A percentile compares a stretch with the other conserved stretches of the same genome.
Conservation (phyloP, 2,888 invertebrate genomes). For the Sclerodermus sp. region DNA sequence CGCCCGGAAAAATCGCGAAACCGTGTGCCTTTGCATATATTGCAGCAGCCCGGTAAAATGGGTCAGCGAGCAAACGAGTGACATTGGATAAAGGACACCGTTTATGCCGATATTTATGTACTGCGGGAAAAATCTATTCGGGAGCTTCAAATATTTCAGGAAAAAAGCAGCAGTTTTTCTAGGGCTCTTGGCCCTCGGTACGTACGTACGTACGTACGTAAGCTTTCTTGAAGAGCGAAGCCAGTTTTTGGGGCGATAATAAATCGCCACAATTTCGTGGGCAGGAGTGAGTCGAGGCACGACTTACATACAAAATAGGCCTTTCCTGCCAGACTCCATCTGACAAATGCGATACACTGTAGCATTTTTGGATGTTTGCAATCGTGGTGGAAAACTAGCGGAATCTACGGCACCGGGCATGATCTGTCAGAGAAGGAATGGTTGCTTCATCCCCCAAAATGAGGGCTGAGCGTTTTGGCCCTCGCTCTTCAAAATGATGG, state of each 20-base stretch:
- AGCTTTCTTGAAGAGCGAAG: too few species aligned
- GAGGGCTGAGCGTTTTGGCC: conserved; percentile 25
- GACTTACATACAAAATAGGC: conserved; percentile 40
- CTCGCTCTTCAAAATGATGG: conserved; percentile 37
- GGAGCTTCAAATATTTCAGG: too few species aligned
- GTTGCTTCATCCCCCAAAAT: conserved; percentile 31
- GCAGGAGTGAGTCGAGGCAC: conserved; percentile 29
- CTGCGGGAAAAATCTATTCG: too few species aligned
- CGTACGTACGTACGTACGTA: too few species aligned
- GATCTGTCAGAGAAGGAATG: conserved; percentile 13
- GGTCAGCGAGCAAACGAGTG: too few species aligned
- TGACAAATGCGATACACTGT: conserved; percentile 49
- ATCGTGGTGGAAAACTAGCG: conserved; percentile 2
- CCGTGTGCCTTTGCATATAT: too few species aligned
- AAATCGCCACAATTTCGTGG: conserved; percentile 41
- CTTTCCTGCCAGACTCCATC: conserved; percentile 18
- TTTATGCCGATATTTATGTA: too few species aligned
- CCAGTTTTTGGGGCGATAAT: conserved; percentile 27
- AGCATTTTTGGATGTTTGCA: conserved; percentile 30
- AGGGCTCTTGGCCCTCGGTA: too few species aligned
- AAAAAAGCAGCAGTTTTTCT: too few species aligned
- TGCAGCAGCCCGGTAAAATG: too few species aligned
- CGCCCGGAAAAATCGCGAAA: too few species aligned
- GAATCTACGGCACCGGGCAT: neutral
- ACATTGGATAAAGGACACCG: too few species aligned